A percentile compares a stretch with the other conserved stretches of the same genome.
These are phyloP conservation scores for Monomorium pharaonis DNA, from an alignment of 1,140 invertebrate genomes.

Conservation along the genomic window DNA sequence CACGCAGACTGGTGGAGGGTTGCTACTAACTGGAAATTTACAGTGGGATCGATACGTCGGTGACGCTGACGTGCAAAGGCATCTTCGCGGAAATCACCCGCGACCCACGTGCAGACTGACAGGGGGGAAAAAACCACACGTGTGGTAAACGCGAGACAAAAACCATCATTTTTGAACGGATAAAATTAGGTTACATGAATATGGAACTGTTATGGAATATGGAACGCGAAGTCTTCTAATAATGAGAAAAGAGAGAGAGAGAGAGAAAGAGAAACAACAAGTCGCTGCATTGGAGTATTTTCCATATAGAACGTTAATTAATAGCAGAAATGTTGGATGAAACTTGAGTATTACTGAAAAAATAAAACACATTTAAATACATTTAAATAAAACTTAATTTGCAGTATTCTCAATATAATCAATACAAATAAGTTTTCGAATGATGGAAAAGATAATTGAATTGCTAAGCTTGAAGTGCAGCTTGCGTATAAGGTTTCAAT, in stretches of 20 bases:
- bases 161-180: conserved; percentile 5
- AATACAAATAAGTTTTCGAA: not conserved
- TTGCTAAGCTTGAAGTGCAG: not conserved
- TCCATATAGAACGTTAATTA: not conserved
- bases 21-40: conserved; percentile 79
- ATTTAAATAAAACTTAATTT: not conserved
- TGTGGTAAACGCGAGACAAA: not conserved
- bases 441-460: not conserved
- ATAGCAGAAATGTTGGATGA: not conserved
- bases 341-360: not conserved
- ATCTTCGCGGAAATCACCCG: conserved; percentile 59
- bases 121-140: not conserved
- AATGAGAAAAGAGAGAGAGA: not conserved
- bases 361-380: not conserved
- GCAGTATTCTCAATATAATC: not conserved
- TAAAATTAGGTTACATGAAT: conserved; percentile 21
- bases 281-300: not conserved
- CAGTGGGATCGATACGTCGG: conserved; percentile 76
- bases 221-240: not conserved
- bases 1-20: conserved; percentile 72
- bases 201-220: not conserved
- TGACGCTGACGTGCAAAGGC: conserved; percentile 60
- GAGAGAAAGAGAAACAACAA: not conserved
- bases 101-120: conserved; percentile 61
- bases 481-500: not conserved